Evolutionary conservation across 2,797 vertebrate species (phyloP).

Genomic region (Lepus townsendii): DNA sequence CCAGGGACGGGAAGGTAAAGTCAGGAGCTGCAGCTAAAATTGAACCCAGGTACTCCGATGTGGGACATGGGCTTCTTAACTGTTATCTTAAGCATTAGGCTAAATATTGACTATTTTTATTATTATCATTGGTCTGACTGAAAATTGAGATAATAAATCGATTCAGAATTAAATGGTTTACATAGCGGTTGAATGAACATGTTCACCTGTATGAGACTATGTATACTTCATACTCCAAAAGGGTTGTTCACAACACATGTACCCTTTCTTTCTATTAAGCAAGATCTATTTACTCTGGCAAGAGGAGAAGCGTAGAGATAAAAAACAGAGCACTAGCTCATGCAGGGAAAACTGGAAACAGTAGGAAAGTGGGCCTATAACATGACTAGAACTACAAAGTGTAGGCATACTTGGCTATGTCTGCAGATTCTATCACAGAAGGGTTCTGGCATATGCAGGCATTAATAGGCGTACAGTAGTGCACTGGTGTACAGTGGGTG

Average conservation of each 20-base stretch:
- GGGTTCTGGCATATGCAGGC: slow-evolving; percentile 1
- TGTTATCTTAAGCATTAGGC: no score
- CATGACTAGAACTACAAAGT: slow-evolving; percentile 4
- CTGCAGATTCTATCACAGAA: slow-evolving; percentile 23
- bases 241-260: neutral
- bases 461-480: neutral
- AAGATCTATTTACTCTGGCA: neutral
- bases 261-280: slow-evolving; percentile 55
- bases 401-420: neutral
- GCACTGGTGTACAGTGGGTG: neutral
- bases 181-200: neutral
- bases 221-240: slow-evolving; percentile 31
- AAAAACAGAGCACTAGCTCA: slow-evolving; percentile 14
- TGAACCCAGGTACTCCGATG: no score
- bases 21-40: no score
- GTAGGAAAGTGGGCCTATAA: slow-evolving; percentile 14
- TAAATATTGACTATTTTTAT: neutral
- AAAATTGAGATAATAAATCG: slow-evolving; percentile 61
- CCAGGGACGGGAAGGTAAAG: no score
- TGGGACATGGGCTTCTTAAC: no score
- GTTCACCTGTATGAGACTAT: slow-evolving; percentile 18
- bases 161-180: slow-evolving; percentile 64
- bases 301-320: slow-evolving; percentile 37
- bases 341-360: slow-evolving; percentile 28
- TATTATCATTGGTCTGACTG: slow-evolving; percentile 48